Conservation (phyloP, 2,888 invertebrate genomes). For the Leucoma salicis region DNA sequence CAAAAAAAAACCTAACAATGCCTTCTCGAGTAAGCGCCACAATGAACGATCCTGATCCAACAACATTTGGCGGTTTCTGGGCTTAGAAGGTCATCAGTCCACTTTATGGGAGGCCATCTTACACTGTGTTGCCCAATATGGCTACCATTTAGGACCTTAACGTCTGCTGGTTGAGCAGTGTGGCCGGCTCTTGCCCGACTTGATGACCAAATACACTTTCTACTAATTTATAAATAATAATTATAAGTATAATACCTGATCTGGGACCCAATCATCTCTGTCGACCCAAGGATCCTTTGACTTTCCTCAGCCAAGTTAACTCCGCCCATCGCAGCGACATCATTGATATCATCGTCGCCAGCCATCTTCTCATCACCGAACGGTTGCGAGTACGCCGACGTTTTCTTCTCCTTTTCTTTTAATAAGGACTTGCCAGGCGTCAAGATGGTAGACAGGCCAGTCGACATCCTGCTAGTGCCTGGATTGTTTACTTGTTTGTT, state of each 20-base stretch:
- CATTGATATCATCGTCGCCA: constrained; percentile 98
- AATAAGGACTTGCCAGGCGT: constrained; percentile 83
- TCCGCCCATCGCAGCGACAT: constrained; percentile 99
- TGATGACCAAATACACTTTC: too few species aligned
- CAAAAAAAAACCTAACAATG: too few species aligned
- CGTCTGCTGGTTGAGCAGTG: too few species aligned
- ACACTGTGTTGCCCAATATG: too few species aligned
- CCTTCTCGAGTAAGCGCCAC: too few species aligned
- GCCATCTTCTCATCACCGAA: constrained; percentile 80
- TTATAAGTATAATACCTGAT: constrained; percentile 79
- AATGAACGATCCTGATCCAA: too few species aligned
- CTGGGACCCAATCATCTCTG: constrained; percentile 94
- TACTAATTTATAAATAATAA: too few species aligned
- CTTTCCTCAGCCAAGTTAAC: constrained; percentile 98
- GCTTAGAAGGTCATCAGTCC: too few species aligned
- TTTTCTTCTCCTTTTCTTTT: constrained; percentile 90
- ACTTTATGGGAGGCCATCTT: too few species aligned
- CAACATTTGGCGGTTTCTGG: too few species aligned
- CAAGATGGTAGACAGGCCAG: constrained; percentile 60
- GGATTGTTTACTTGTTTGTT: constrained; percentile 60
- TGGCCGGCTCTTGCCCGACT: too few species aligned
- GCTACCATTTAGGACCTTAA: too few species aligned
- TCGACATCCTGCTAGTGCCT: constrained; percentile 48
- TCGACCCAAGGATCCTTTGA: constrained; percentile 95
- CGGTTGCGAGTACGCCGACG: constrained; percentile 53